Base-by-base conservation (phyloP, 2,797 vertebrate genomes). In the Enteromius treurensis region DNA sequence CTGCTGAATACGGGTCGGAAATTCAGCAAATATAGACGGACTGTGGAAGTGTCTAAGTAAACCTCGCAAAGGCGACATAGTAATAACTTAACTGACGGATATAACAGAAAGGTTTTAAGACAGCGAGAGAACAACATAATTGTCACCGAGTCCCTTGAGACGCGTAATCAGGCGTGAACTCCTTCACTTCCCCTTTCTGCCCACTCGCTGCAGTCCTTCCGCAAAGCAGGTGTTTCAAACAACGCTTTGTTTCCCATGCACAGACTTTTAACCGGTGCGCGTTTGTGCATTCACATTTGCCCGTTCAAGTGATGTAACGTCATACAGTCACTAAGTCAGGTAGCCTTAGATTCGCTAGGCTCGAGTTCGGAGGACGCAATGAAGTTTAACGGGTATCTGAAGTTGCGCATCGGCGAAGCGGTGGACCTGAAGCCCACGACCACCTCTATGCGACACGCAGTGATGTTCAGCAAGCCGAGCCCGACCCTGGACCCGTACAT, bases 301-400 rank as follows among this genome's bases (percentile, higher is more conserved):
- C 45, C 17, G 4, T 65, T 60, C 37, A 14, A 58, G n/a, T 17
- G 51, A 62, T 40, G 29, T 34, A 13, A 64, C 74, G 76, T 45
- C 29, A 11, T n/a, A n/a, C 11, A 60, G 29, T 15, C 45, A 51
- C 3, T 42, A 17, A 45, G 62, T 26, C 32, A 15, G 32, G n/a
- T 15, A 80, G 37, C 17, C 51, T 69, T 55, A 42, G 3, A 68
- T 76, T 75, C 5, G 13, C 29, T 17, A 73, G 26, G 53, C 79
- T 70, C 65, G 34, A 60, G 47, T 15, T 71, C 3, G 49, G 5
- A 42, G 55, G 8, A 73, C 80, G 87, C 92, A n/a, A 95, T 98
- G 97, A 98, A 96, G 94, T 99, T 98, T 93, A 98, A 95, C 88
- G 98, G 98, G 21, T 96, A 94, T 83, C 87, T 99, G 91, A 96